A percentile compares a stretch with the other conserved stretches of the same genome.
phyloP scores from a whole-genome alignment of 2,113 vertebrate species.

The Cephalopholis sonnerati region DNA sequence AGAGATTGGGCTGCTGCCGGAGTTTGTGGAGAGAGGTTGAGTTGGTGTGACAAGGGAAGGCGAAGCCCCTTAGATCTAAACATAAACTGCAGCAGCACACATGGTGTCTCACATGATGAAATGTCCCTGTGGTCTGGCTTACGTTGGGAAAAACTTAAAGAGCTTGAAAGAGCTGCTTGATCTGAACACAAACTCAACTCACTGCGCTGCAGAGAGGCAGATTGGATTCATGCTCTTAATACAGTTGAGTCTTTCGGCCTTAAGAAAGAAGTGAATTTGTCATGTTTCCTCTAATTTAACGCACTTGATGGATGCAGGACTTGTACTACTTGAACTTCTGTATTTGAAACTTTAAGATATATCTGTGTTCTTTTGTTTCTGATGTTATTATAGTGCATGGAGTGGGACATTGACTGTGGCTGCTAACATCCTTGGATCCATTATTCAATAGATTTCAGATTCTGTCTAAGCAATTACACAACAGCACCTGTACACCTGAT shows the following conservation, averaged over 20 bases:
- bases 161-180: background rate
- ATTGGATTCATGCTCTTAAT: background rate
- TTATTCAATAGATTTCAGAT: too few relatives aligned
- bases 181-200: background rate
- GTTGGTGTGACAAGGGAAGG: background rate
- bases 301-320: background rate
- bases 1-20: conserved; percentile 30
- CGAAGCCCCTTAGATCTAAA: background rate
- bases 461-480: too few relatives aligned
- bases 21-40: conserved; percentile 13
- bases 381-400: background rate
- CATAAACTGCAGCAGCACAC: background rate
- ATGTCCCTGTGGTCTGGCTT: background rate
- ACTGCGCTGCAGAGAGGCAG: background rate
- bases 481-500: too few relatives aligned
- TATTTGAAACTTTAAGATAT: background rate
- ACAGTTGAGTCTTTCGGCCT: background rate
- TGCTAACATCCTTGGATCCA: too few relatives aligned
- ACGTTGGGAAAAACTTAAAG: background rate
- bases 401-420: background rate
- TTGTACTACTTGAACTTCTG: background rate
- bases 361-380: background rate
- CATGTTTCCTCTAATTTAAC: background rate
- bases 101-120: background rate
- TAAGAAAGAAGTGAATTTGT: background rate